Percentiles rank a stretch among this genome's conserved stretches.
These are phyloP conservation scores for Erebia epiphron DNA, from an alignment of 2,888 invertebrate species.

Conservation along the genomic window DNA sequence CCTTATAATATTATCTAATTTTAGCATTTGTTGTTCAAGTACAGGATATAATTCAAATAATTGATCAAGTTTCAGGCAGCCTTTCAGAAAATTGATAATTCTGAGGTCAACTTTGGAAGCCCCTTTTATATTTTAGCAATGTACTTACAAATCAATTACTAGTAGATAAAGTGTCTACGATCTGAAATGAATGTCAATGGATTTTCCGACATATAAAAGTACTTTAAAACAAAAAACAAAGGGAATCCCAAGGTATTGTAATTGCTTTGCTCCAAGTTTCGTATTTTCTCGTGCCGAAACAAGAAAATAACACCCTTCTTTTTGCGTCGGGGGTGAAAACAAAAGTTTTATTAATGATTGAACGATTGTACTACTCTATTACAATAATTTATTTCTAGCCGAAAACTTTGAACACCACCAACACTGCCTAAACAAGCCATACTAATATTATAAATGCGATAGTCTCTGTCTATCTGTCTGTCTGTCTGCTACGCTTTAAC, in stretches of 20 bases:
- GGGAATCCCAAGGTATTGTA: background rate
- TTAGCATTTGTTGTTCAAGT: too few relatives aligned
- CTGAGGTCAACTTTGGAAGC: too few relatives aligned
- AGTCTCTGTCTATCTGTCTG: too few relatives aligned
- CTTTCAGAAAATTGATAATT: too few relatives aligned
- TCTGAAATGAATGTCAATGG: constrained; percentile 1
- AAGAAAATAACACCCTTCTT: too few relatives aligned
- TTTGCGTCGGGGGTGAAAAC: background rate
- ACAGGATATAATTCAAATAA: too few relatives aligned
- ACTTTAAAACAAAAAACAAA: background rate
- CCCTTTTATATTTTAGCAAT: background rate
- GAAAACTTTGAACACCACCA: background rate
- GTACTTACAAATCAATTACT: background rate
- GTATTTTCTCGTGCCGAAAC: background rate
- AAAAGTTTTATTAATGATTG: constrained; percentile 1
- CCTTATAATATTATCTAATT: too few relatives aligned
- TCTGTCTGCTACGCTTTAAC: too few relatives aligned
- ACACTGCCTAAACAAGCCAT: too few relatives aligned
- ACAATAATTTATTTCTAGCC: background rate
- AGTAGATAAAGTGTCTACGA: background rate
- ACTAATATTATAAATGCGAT: too few relatives aligned
- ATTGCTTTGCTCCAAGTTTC: constrained; percentile 6
- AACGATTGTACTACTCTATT: background rate
- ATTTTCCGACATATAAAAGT: background rate
- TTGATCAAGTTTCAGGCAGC: too few relatives aligned